Evolutionary conservation across 2,888 invertebrate species (phyloP).

Genomic region (Coecobrya sp.): DNA sequence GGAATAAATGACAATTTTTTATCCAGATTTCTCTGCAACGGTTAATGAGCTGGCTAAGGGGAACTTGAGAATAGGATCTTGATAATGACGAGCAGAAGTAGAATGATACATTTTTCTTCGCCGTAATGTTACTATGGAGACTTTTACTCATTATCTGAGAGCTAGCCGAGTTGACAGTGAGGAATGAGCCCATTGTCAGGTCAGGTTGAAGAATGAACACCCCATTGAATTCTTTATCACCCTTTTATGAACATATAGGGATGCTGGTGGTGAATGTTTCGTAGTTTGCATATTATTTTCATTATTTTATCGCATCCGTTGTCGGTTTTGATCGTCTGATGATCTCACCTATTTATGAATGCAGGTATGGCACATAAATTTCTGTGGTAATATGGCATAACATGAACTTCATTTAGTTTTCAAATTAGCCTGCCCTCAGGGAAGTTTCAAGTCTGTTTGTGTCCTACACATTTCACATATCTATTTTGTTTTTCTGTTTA

Average conservation of each 20-base stretch:
- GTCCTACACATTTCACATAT: neutral
- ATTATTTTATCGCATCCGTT: conserved; percentile 23
- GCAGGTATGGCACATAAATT: neutral
- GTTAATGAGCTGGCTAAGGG: neutral
- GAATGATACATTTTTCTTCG: neutral
- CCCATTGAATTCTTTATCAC: conserved; percentile 42
- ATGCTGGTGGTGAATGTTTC: conserved; percentile 7
- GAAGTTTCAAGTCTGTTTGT: neutral
- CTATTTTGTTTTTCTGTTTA: neutral
- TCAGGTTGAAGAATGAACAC: conserved; percentile 5
- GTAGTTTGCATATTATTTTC: neutral
- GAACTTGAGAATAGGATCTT: neutral
- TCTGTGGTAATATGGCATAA: neutral
- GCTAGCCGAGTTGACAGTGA: conserved; percentile 44
- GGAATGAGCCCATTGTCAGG: conserved; percentile 51
- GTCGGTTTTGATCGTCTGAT: conserved; percentile 40
- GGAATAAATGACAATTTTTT: conserved; percentile 29
- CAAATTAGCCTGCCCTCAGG: conserved; percentile 50
- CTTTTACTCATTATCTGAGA: conserved; percentile 46
- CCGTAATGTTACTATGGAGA: conserved; percentile 8
- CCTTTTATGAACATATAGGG: neutral
- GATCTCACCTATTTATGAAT: conserved; percentile 38
- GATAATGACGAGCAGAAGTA: neutral
- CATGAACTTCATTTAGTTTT: conserved; percentile 43
- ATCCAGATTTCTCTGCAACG: conserved; percentile 33